phyloP scores from a whole-genome alignment of 2,888 invertebrate genomes.

The Ptychoptera albimana region DNA sequence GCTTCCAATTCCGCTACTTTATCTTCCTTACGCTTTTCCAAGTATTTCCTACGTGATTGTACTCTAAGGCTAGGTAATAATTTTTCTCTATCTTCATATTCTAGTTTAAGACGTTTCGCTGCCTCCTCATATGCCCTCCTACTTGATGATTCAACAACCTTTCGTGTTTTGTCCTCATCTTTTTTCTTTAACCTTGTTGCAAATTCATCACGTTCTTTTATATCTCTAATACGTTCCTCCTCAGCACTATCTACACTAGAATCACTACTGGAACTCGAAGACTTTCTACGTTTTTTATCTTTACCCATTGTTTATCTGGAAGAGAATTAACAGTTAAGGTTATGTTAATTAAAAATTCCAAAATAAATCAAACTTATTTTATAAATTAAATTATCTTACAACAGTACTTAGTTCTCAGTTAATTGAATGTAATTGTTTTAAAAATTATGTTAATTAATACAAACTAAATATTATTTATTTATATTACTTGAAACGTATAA shows the following conservation, averaged over 20 bases:
- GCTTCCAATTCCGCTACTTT: conserved; percentile 90
- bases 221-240: conserved; percentile 62
- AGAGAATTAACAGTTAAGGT: too few species aligned
- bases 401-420: too few species aligned
- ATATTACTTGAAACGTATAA: too few species aligned
- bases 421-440: too few species aligned
- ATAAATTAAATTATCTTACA: too few species aligned
- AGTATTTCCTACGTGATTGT: conserved; percentile 83
- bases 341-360: too few species aligned
- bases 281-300: conserved; percentile 18
- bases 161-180: conserved; percentile 78
- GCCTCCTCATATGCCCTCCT: conserved; percentile 72
- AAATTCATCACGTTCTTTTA: conserved; percentile 89
- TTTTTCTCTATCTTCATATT: conserved; percentile 71
- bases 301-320: conserved; percentile 6
- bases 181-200: conserved; percentile 70
- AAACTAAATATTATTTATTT: too few species aligned
- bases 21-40: conserved; percentile 91
- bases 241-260: conserved; percentile 52
- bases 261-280: conserved; percentile 19
- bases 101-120: conserved; percentile 74
- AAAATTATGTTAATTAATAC: too few species aligned
- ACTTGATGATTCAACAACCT: conserved; percentile 50
- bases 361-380: too few species aligned
- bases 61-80: conserved; percentile 76